phyloP scores from a whole-genome alignment of 1,140 invertebrate genomes.

The Micrasema longulum region DNA sequence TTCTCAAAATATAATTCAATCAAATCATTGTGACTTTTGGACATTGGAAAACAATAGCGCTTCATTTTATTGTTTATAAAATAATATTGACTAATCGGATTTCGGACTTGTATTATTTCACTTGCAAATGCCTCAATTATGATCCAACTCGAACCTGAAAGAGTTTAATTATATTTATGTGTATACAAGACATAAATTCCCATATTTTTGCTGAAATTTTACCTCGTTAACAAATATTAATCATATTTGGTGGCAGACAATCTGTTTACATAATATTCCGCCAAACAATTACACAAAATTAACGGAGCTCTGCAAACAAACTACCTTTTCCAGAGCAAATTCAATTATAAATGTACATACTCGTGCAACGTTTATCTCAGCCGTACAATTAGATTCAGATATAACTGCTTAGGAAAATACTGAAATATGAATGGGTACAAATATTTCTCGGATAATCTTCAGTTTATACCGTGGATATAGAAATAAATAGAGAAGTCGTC shows the following conservation, averaged over 20 bases:
- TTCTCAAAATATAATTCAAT: too few species aligned
- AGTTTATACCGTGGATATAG: too few species aligned
- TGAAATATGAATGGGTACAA: not conserved
- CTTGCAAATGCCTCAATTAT: too few species aligned
- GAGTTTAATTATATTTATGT: constrained; percentile 6
- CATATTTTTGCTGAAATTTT: constrained; percentile 4
- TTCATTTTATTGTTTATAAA: too few species aligned
- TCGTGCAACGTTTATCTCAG: constrained; percentile 16
- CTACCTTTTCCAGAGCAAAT: constrained; percentile 19
- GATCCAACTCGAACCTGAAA: not conserved
- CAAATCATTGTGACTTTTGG: too few species aligned
- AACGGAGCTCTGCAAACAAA: not conserved
- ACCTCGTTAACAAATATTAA: not conserved
- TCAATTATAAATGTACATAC: constrained; percentile 34
- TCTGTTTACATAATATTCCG: constrained; percentile 9
- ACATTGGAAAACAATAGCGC: too few species aligned
- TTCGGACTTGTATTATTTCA: too few species aligned
- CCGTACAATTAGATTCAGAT: constrained; percentile 21
- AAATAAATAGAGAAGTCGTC: too few species aligned
- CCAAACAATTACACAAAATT: constrained; percentile 19
- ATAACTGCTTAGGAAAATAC: constrained; percentile 7
- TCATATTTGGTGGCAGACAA: not conserved
- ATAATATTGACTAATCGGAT: too few species aligned
- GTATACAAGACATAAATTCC: constrained; percentile 4
- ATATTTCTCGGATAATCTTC: not conserved